Base-by-base conservation (phyloP, 1,140 invertebrate species). In the Lordiphosa mommai region DNA sequence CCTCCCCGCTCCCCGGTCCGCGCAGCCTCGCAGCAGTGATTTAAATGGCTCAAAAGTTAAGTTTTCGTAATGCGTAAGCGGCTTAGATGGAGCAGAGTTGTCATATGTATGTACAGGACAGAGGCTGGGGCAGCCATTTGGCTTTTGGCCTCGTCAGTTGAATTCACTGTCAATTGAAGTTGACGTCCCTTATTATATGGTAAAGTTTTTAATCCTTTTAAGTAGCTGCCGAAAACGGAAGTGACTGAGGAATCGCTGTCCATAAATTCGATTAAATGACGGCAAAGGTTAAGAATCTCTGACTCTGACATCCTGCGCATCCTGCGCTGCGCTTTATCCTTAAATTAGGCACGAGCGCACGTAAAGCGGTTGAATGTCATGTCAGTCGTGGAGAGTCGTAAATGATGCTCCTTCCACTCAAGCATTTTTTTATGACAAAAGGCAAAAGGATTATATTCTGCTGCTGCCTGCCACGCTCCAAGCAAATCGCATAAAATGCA, bases 21-120 rank as follows among this genome's bases (percentile, higher is more conserved):
- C 16, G 14, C 14, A 29, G 27, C 16, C 29, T 46, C 37, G 52
- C 43, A 53, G 55, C 77, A 77, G 67, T 84, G 77, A 82, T 84
- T 82, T 82, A 82, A 82, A 82, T 82, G 77, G 77, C 77, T 82
- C 77, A 80, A 82, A 82, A 82, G 77, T 84, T 84, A 82, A 82
- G 72, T 82, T 82, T 77, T 77, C 53, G 72, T 84, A 84, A 84
- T 72, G 49, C 67, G 61, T 84, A 82, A 84, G 72, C 72, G 68
- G 77, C 73, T 82, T 82, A 82, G 63, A 61, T 36, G 34, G 16
- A 34, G 36, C 38, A 43, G 46, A 23, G 13, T 10, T 61, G 37
- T 36, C 14, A 30, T 8, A 7, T 7, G 20, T 14, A 16, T 37
- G 14, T 41, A 3, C 20, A n/a, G 14, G 20, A 4, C 17, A 8